Evolutionary conservation across 2,113 vertebrate species (phyloP).

Genomic region (Crotalus viridis): DNA sequence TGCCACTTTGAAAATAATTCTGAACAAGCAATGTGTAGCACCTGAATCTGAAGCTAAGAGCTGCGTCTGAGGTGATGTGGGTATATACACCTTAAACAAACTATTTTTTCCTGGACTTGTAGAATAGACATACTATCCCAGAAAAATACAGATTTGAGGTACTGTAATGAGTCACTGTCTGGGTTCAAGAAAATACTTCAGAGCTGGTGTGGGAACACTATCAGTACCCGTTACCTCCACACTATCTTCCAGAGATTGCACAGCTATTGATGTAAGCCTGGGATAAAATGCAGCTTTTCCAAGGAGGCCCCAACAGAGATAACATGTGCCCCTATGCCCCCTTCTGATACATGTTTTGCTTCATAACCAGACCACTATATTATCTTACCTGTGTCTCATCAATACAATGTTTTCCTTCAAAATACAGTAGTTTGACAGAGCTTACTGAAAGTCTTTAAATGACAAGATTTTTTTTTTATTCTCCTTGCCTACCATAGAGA

Average conservation of each 20-base stretch:
- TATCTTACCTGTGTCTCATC: background rate
- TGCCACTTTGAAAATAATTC: background rate
- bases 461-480: background rate
- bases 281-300: background rate
- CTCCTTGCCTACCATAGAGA: background rate
- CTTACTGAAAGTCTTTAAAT: background rate
- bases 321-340: background rate
- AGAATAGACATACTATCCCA: background rate
- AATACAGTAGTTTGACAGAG: background rate
- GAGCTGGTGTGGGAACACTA: background rate
- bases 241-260: background rate
- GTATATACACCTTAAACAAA: background rate
- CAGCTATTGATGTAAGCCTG: background rate
- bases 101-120: background rate
- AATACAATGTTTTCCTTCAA: background rate
- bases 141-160: background rate
- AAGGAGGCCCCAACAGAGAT: background rate
- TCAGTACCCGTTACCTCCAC: background rate
- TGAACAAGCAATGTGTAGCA: background rate
- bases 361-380: background rate
- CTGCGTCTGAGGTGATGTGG: background rate
- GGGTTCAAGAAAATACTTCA: background rate
- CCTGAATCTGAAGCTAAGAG: background rate
- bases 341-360: background rate
- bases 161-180: background rate